Evolutionary conservation across 1,140 invertebrate genomes (phyloP), one percentile per base, ranked within the genome.

Genomic region (Drosophila yakuba): DNA sequence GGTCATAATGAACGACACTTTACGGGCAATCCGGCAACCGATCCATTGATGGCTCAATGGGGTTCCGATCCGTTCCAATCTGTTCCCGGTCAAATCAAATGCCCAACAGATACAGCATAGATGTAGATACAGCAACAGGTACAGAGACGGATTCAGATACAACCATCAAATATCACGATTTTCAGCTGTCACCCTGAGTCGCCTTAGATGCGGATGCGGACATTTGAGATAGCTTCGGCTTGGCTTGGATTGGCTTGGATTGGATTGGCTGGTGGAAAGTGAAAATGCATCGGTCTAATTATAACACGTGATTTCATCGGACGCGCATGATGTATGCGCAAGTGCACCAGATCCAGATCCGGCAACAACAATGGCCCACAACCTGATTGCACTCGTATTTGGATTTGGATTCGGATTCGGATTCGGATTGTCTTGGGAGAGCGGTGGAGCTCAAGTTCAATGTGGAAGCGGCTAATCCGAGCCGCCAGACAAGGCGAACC

Each of bases 161-260:
- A 76, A 68, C 71, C 79, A 83, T 88, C 79, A 86, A 89, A 83
- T 83, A 89, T 88, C 83, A 88, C 83, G 83, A 88, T 88, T 88
- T 86, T 85, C 45, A 86, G 74, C 78, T 84, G 73, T 85, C 81
- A 77, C 62, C 47, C 51, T 52, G 74, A 77, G 73, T 61, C 43
- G 57, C 12, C 17, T 20, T 6, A 44, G 59, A 74, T 56, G 43
- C 50, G 36, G 38, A 67, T 67, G 44, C 58, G 44, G 54, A 62
- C 51, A 51, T 51, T 35, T 51, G 48, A 32, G 47, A 14, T 48
- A 8, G 48, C 41, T 56, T 67, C 8, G 7, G 1, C 3, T 10
- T 43, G 10, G 23, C 64, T 41, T 47, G 39, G 25, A 14, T 6
- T n/a, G 45, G 2, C n/a, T 10, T 50, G 10, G 23, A 60, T 41